Evolutionary conservation across 1,140 invertebrate genomes (phyloP).

Genomic region (Drosophila sturtevanti): DNA sequence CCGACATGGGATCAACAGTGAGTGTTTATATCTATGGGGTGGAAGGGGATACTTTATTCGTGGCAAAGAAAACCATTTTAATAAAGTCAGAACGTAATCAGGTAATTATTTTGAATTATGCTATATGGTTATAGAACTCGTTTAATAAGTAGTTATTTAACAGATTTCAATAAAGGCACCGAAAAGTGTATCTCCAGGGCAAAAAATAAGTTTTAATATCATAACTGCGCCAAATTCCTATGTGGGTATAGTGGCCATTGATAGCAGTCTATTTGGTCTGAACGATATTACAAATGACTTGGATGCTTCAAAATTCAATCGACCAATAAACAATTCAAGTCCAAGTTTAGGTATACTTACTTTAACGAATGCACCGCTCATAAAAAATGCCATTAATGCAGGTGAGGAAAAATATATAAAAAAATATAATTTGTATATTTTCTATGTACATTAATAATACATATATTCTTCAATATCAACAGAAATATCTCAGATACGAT

Average conservation of each 20-base stretch:
- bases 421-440: too few relatives aligned
- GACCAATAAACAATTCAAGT: background rate
- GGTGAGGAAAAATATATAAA: background rate
- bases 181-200: background rate
- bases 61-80: slow-evolving; percentile 4
- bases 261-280: background rate
- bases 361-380: slow-evolving; percentile 11
- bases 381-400: background rate
- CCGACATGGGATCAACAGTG: slow-evolving; percentile 20
- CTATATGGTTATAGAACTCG: background rate
- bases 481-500: too few relatives aligned
- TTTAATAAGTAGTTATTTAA: background rate
- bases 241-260: slow-evolving; percentile 24
- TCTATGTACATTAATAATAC: too few relatives aligned
- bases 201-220: slow-evolving; percentile 5
- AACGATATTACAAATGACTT: slow-evolving; percentile 13
- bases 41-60: background rate
- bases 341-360: slow-evolving; percentile 8
- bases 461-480: too few relatives aligned
- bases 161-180: slow-evolving; percentile 11
- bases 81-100: background rate
- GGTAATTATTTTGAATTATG: slow-evolving; percentile 1
- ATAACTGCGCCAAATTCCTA: slow-evolving; percentile 14
- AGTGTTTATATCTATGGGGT: slow-evolving; percentile 20
- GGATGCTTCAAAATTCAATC: background rate